phyloP scores from a whole-genome alignment of 2,888 invertebrate genomes.

The Campoplex capitator region DNA sequence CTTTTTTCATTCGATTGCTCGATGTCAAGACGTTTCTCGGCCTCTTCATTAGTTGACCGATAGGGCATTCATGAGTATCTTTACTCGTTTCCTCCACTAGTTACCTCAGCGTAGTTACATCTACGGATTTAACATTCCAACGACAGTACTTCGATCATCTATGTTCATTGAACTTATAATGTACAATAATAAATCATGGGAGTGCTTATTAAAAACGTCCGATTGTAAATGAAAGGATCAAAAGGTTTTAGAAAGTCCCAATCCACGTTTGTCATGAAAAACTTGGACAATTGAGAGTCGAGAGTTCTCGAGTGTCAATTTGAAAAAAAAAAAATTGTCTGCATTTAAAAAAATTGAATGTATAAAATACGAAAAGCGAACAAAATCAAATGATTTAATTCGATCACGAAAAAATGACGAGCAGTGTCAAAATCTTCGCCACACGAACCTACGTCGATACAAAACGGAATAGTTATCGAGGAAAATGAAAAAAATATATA shows the following conservation, averaged over 20 bases:
- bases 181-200: neutral
- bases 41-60: slow-evolving; percentile 1
- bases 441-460: neutral
- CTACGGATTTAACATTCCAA: neutral
- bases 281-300: neutral
- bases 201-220: neutral
- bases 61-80: slow-evolving; percentile 11
- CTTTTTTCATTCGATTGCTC: neutral
- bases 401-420: no score
- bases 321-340: neutral
- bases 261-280: neutral
- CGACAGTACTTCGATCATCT: neutral
- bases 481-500: neutral
- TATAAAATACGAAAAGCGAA: no score
- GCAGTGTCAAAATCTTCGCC: neutral
- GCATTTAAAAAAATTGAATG: neutral
- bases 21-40: slow-evolving; percentile 10
- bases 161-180: neutral
- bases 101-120: neutral
- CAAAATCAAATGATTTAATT: no score
- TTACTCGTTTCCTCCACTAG: neutral
- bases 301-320: neutral
- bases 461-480: neutral
- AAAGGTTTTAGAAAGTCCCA: neutral
- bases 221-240: neutral